Evolutionary conservation across 2,797 vertebrate species (phyloP).

Genomic region (Darevskia nairensis): DNA sequence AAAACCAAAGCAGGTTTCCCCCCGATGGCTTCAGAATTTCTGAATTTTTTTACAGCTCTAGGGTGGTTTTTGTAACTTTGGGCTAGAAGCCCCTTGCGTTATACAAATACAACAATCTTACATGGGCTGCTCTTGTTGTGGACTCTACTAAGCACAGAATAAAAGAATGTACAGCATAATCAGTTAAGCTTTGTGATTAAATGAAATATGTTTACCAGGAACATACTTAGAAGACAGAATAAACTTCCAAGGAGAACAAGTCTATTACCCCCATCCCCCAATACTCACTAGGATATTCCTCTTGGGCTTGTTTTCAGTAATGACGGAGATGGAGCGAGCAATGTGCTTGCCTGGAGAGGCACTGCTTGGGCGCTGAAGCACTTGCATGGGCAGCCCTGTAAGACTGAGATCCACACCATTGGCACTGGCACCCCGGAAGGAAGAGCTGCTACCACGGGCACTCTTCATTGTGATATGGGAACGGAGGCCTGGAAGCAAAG

Average conservation of each 20-base stretch:
- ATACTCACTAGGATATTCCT: conserved; percentile 84
- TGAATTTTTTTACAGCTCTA: background rate
- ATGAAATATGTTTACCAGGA: background rate
- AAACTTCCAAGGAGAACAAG: fast-evolving
- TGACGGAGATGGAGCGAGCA: conserved; percentile 85
- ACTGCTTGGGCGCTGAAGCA: conserved; percentile 85
- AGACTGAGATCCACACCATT: conserved; percentile 83
- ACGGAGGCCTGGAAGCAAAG: conserved; percentile 32
- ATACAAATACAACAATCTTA: background rate
- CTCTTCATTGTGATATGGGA: conserved; percentile 83
- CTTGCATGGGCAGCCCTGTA: conserved; percentile 81
- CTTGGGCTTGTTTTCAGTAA: conserved; percentile 78
- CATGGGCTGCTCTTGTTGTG: background rate
- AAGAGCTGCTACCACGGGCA: conserved; percentile 77
- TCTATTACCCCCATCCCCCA: no score
- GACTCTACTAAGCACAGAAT: background rate
- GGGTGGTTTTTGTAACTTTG: background rate
- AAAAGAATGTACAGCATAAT: background rate
- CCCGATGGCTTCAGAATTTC: background rate
- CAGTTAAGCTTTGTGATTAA: background rate
- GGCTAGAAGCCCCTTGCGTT: no score
- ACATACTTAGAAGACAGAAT: background rate
- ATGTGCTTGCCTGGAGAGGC: conserved; percentile 81
- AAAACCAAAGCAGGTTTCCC: no score
- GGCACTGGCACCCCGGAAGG: conserved; percentile 63